phyloP scores from a whole-genome alignment of 1,140 invertebrate genomes.

The Eriosoma lanigerum region DNA sequence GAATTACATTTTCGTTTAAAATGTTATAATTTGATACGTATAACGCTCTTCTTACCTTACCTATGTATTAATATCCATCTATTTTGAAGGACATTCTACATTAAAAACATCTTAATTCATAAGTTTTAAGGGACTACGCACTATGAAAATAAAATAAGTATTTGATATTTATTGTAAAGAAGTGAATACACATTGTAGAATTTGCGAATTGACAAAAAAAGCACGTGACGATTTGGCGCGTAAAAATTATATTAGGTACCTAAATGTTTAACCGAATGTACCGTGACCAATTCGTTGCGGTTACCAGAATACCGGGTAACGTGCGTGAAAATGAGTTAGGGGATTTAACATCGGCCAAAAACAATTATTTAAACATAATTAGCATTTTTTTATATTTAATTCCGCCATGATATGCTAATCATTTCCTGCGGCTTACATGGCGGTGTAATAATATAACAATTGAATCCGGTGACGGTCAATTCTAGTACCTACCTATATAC shows the following conservation, averaged over 20 bases:
- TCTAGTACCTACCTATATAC: background rate
- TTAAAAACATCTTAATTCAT: no score
- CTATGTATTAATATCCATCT: no score
- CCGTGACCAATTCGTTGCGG: background rate
- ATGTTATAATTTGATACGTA: no score
- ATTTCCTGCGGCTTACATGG: constrained; percentile 42
- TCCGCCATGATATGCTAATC: constrained; percentile 45
- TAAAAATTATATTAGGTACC: no score
- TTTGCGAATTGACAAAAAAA: background rate
- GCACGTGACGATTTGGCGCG: background rate
- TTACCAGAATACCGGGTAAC: background rate
- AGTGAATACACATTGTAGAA: no score
- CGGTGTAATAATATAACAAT: background rate
- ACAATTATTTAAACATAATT: constrained; percentile 41
- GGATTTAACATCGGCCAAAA: background rate
- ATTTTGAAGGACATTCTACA: no score
- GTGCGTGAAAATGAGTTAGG: no score
- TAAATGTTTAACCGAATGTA: constrained; percentile 28
- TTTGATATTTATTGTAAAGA: no score
- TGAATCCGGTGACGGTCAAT: constrained; percentile 4
- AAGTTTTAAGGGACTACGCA: no score
- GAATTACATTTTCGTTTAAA: no score
- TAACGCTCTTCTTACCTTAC: no score
- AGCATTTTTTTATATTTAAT: constrained; percentile 9
- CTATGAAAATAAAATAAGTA: no score